Evolutionary conservation across 2,113 vertebrate genomes (phyloP).

Genomic region (Pluvianellus socialis): DNA sequence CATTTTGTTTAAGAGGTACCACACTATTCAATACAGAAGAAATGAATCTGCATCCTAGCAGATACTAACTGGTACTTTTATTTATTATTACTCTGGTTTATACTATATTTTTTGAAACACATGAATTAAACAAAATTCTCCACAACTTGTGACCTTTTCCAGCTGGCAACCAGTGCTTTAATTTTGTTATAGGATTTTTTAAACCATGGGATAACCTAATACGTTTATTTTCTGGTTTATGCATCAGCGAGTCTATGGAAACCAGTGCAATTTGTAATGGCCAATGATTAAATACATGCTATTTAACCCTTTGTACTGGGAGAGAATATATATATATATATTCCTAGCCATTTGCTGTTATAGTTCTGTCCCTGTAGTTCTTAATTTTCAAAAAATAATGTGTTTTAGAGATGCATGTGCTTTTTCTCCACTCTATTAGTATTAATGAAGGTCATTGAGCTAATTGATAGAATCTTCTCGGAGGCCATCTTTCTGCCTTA

Average conservation of each 20-base stretch:
- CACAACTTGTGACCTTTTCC: neutral
- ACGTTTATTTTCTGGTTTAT: neutral
- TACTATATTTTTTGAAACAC: neutral
- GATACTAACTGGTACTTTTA: neutral
- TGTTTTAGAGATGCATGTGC: neutral
- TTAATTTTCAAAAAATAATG: neutral
- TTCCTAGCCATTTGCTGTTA: neutral
- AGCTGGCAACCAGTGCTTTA: neutral
- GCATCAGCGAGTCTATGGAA: neutral
- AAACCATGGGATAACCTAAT: neutral
- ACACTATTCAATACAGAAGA: neutral
- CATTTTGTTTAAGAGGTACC: neutral
- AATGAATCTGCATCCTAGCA: neutral
- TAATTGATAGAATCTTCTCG: constrained; percentile 30
- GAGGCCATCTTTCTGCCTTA: constrained; percentile 19
- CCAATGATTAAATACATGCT: neutral
- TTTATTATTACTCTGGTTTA: neutral
- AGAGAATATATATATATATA: neutral
- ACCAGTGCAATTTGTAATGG: neutral
- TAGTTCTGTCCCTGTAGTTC: neutral
- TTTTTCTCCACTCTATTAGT: neutral
- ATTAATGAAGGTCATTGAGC: neutral
- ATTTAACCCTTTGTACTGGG: neutral
- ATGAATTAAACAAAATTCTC: neutral
- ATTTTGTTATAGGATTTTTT: neutral